These are phyloP conservation scores for Macrophya alboannulata DNA, from an alignment of 2,888 invertebrate genomes.

Conservation along the genomic window DNA sequence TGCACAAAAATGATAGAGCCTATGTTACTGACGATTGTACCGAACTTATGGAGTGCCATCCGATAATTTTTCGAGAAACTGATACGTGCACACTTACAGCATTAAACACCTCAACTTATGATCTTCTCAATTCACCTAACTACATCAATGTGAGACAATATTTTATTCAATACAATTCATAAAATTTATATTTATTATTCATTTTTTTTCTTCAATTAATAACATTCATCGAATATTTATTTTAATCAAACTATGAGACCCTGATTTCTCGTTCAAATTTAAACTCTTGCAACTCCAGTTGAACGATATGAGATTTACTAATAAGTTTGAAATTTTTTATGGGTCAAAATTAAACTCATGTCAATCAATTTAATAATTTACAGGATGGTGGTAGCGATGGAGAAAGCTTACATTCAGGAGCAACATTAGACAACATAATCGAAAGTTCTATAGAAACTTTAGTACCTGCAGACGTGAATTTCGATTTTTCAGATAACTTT, in stretches of 20 bases:
- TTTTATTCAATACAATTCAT: background rate
- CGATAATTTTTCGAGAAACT: conserved; percentile 48
- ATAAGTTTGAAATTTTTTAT: background rate
- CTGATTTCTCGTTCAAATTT: background rate
- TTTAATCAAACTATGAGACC: background rate
- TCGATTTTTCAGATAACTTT: conserved; percentile 56
- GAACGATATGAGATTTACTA: background rate
- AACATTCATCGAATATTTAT: background rate
- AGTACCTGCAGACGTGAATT: conserved; percentile 51
- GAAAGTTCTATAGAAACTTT: conserved; percentile 52
- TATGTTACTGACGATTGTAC: conserved; percentile 49
- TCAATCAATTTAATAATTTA: background rate
- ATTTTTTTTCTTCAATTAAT: background rate
- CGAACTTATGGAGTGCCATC: conserved; percentile 49
- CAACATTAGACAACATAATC: conserved; percentile 51
- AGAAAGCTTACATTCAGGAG: conserved; percentile 57
- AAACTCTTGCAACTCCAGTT: background rate
- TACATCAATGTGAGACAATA: conserved; percentile 49
- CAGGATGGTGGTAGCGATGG: conserved; percentile 57
- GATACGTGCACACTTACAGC: conserved; percentile 56
- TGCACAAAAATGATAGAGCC: conserved; percentile 47
- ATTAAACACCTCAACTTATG: conserved; percentile 44
- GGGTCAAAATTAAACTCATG: background rate
- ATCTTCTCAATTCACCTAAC: conserved; percentile 36
- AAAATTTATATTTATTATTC: background rate